A percentile compares a stretch with the other conserved stretches of the same genome.
These are phyloP conservation scores for Sebastes trivittatus DNA, from an alignment of 2,797 vertebrate species.

Conservation along the genomic window DNA sequence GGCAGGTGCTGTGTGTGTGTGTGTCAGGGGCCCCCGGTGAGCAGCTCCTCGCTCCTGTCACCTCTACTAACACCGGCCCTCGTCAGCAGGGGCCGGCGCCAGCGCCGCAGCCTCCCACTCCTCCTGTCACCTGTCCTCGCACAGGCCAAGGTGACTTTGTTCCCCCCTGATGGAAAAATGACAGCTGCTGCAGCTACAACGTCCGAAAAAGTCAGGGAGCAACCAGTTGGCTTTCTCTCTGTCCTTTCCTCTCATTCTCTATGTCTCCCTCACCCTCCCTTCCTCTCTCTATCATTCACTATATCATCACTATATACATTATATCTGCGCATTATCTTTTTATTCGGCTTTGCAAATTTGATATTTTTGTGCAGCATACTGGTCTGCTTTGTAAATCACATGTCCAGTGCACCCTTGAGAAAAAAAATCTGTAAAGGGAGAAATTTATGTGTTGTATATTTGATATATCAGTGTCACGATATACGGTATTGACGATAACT, in stretches of 20 bases:
- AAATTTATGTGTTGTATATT: not conserved
- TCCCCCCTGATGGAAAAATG: slow-evolving; percentile 78
- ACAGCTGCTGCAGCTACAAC: slow-evolving; percentile 73
- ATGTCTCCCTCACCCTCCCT: not conserved
- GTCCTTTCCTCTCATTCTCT: slow-evolving; percentile 36
- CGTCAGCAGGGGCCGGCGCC: slow-evolving; percentile 72
- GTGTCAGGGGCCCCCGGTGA: slow-evolving; percentile 72
- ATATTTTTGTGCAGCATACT: not conserved
- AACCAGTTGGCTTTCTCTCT: slow-evolving; percentile 49
- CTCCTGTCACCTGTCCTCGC: slow-evolving; percentile 81
- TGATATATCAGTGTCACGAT: not conserved
- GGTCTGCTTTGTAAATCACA: not conserved
- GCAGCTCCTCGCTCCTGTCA: slow-evolving; percentile 80
- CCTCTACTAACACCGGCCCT: slow-evolving; percentile 74
- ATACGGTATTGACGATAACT: too few species aligned
- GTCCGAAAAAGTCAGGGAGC: slow-evolving; percentile 52
- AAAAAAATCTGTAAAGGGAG: not conserved
- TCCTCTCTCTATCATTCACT: not conserved
- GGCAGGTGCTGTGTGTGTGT: slow-evolving; percentile 71
- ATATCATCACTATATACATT: not conserved
- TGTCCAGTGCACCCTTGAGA: not conserved
- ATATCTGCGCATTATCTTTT: not conserved
- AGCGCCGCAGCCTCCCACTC: slow-evolving; percentile 56
- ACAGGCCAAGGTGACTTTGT: slow-evolving; percentile 83
- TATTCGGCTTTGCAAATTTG: not conserved